Evolutionary conservation across 2,797 vertebrate species (phyloP).

Genomic region (Ctenopoma multispine): DNA sequence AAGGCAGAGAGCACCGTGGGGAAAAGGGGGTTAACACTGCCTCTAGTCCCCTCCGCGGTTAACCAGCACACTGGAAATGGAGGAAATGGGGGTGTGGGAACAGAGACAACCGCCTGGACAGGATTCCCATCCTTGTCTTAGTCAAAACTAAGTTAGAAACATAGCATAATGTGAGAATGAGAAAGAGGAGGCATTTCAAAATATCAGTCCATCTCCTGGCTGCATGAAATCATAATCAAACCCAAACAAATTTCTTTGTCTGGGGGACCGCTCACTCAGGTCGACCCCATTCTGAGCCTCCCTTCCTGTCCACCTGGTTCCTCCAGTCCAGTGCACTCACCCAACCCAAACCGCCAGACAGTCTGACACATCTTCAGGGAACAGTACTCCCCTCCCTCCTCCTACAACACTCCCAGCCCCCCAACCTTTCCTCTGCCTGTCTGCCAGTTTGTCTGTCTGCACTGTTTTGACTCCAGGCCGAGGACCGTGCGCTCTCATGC

Average conservation of each 20-base stretch:
- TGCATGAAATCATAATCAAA: conserved; percentile 36
- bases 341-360: conserved; percentile 61
- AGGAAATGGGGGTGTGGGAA: conserved; percentile 80
- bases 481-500: conserved; percentile 58
- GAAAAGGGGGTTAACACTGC: conserved; percentile 58
- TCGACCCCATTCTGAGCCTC: conserved; percentile 54
- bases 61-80: conserved; percentile 66
- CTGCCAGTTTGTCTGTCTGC: conserved; percentile 62
- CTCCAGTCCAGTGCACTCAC: conserved; percentile 56
- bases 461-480: conserved; percentile 71
- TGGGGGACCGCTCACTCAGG: conserved; percentile 30
- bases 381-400: conserved; percentile 38
- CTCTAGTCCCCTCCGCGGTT: conserved; percentile 66
- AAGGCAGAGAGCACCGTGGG: conserved; percentile 49
- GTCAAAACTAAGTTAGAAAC: conserved; percentile 48
- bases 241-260: conserved; percentile 48
- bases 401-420: conserved; percentile 6
- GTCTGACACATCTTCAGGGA: conserved; percentile 77
- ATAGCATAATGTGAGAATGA: conserved; percentile 20
- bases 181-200: conserved; percentile 23
- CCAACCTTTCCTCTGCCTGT: conserved; percentile 55
- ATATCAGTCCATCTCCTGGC: conserved; percentile 15
- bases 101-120: conserved; percentile 55
- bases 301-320: conserved; percentile 70
- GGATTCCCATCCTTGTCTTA: conserved; percentile 52